Evolutionary conservation across 37 sponge, comb jelly and placozoan genomes (phyloP).

Genomic region (Beroe forskalii): DNA sequence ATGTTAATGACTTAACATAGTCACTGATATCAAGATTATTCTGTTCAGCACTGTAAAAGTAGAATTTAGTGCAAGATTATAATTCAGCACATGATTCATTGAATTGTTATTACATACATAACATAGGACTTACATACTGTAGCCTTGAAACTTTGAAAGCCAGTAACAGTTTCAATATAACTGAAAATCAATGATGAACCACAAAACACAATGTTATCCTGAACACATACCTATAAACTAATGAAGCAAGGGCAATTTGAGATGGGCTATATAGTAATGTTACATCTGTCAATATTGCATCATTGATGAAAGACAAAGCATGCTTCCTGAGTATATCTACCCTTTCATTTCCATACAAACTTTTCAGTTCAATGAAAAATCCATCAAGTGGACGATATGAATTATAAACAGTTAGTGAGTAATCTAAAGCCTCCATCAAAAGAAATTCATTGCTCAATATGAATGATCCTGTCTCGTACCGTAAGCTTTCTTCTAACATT

Average conservation of each 20-base stretch:
- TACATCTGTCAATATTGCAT: slow-evolving; percentile 46
- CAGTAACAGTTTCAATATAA: no score
- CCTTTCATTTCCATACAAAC: neutral
- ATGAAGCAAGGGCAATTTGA: neutral
- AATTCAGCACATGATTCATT: no score
- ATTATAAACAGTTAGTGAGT: slow-evolving; percentile 37
- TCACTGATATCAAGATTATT: neutral
- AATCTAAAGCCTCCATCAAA: slow-evolving; percentile 28
- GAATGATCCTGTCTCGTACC: neutral
- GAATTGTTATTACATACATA: no score
- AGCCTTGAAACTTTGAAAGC: no score
- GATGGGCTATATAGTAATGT: neutral
- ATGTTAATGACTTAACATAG: neutral
- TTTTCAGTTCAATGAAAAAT: neutral
- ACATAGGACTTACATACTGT: no score
- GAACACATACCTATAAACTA: slow-evolving; percentile 54
- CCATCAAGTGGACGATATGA: slow-evolving; percentile 32
- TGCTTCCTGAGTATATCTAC: neutral
- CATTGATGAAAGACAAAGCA: slow-evolving; percentile 24
- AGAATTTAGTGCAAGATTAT: no score
- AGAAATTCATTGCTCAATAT: slow-evolving; percentile 33
- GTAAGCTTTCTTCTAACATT: slow-evolving; percentile 28
- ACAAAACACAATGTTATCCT: no score
- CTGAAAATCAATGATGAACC: no score
- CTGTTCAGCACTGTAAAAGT: neutral